Conservation (phyloP, 2,888 invertebrate genomes). For the Syrista parreyssii region DNA sequence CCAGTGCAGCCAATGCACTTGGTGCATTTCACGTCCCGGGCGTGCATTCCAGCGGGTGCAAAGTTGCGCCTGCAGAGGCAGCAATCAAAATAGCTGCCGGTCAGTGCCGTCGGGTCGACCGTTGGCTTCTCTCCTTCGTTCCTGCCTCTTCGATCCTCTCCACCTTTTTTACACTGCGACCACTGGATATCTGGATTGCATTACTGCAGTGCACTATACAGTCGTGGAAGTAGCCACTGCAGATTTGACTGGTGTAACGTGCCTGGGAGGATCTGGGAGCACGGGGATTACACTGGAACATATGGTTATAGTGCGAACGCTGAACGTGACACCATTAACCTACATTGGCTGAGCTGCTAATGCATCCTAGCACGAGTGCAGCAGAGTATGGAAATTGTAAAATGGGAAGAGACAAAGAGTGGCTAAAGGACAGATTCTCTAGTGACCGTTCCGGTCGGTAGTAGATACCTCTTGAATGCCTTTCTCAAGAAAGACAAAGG, state of each 20-base stretch:
- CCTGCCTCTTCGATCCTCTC: neutral
- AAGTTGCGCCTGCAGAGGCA: constrained; percentile 7
- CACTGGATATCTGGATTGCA: neutral
- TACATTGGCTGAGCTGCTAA: neutral
- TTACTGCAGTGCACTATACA: neutral
- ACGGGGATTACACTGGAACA: neutral
- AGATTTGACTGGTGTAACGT: neutral
- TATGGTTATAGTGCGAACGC: neutral
- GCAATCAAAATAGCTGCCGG: constrained; percentile 30
- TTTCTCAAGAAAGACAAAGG: neutral
- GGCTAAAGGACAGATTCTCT: neutral
- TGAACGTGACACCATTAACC: neutral
- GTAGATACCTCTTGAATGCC: neutral
- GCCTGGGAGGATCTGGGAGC: neutral
- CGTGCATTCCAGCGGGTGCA: neutral
- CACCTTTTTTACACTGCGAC: neutral
- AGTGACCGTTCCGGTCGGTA: neutral
- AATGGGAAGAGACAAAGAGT: neutral
- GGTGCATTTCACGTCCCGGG: neutral
- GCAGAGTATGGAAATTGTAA: neutral
- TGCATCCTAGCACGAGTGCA: neutral
- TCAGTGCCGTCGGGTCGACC: constrained; percentile 22
- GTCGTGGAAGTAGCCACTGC: neutral
- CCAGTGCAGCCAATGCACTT: neutral
- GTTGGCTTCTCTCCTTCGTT: constrained; percentile 1